Base-by-base conservation (phyloP, 2,113 vertebrate species). In the Hippocampus comes region DNA sequence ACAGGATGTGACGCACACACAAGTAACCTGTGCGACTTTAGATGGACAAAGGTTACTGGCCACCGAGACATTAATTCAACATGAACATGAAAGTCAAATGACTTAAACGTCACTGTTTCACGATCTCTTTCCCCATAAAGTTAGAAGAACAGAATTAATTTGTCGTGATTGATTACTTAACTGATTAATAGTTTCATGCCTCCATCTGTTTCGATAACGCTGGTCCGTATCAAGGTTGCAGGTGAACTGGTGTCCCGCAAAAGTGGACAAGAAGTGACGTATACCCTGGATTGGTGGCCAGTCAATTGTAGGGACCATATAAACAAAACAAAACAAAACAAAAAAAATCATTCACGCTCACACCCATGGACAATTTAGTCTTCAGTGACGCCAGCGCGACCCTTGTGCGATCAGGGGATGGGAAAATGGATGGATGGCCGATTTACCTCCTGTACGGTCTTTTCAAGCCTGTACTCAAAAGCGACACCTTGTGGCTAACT, bases 401-500 rank as follows among this genome's bases (percentile, higher is more conserved):
- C 34, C 34, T 38, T 38, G 5, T 38, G 34, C 34, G 5, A 38
- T 38, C 6, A 38, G 5, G 34, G 5, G 34, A 38, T 38, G 34
- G 34, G 34, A 38, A 38, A 38, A 38, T 38, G 34, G 34, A 38
- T 38, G 34, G 34, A 38, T 38, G 34, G 34, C 34, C 6, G 34
- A 38, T 38, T 38, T 38, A 6, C 5, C 34, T 38, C 34, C 5
- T 34, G 8, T 61, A 18, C 30, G 14, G 14, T 34, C 1, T 30
- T 34, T 66, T 48, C 9, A 25, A 56, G 71, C 51, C 41, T 2
- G 1, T 48, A 72, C 87, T 88, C 77, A 79, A 78, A 74, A 70
- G 88, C 76, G 91, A 87, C 92, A 86, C 72, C 92, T 93, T 83
- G 86, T 91, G 90, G 90, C 78, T 14, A 63, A 63, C 27, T 9